Base-by-base conservation (phyloP, 2,888 invertebrate species). In the Argyresthia albistria region DNA sequence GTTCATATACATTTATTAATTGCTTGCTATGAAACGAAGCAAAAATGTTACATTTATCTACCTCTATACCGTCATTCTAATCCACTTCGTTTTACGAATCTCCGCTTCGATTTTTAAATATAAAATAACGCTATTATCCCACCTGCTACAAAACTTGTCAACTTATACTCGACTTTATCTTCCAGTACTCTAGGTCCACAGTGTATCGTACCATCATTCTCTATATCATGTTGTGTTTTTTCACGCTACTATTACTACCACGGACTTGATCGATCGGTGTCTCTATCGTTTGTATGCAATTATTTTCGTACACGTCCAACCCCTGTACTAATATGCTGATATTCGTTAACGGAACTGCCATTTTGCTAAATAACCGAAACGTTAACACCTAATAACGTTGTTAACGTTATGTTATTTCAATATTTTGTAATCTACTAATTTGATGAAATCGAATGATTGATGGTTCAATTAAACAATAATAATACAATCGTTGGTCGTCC, bases 201-300 rank as follows among this genome's bases (percentile, higher is more conserved):
- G 45, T 45, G 4, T 45, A 14, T 36, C 48, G 12, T 48, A 14
- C 12, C 37, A 46, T 60, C 66, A 72, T 69, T 64, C 58, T 65
- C 60, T 69, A 61, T 61, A 65, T 62, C 62, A 64, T 62, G 58
- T 56, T 64, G 73, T 70, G 75, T 73, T 74, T 79, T 56, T 79
- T 69, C 80, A 80, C 75, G 80, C 79, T 59, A 69, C 80, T 70
- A 60, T 62, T 60, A 59, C 12, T 14, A 49, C n/a, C 25, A 50
- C 67, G 80, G 82, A 82, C 67, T 71, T 72, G 73, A 69, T 69
- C 67, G 64, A 69, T 61, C 64, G 61, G 12, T 35, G 47, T 45
- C 47, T 71, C 62, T 74, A 70, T 78, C 82, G 84, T 86, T 80
- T 74, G 80, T 82, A 81, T 75, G 43, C 35, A 35, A 25, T 43